Base-by-base conservation (phyloP, 2,888 invertebrate species). In the Sminthurinus aureus region DNA sequence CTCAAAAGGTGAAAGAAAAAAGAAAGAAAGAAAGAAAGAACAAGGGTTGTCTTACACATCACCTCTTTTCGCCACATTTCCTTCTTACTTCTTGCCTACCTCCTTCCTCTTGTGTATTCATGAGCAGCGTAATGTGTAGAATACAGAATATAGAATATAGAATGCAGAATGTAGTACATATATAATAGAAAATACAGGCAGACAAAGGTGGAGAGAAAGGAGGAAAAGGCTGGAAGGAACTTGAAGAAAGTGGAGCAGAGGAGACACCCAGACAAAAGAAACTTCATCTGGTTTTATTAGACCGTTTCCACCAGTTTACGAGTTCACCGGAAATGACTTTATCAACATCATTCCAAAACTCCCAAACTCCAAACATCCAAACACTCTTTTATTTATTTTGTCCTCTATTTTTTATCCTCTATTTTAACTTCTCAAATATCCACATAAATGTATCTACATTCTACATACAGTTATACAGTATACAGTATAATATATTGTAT, bases 201-300 rank as follows among this genome's bases (percentile, higher is more conserved):
- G 38, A 38, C 38, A 38, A 71, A 71, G n/a, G 20, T 13, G 2
- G 6, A 50, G 38, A 79, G 38, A 26, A 50, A 15, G 73, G 58
- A 80, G 73, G 51, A 20, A 38, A n/a, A n/a, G 69, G 69, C 67
- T 69, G 71, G 50, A 26, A 38, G n/a, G 18, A 51, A 79, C 20
- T 11, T 22, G 24, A 71, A 38, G 22, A 80, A 73, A 77, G 38
- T 38, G 38, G 38, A 38, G 38, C 38, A 77, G 64, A 24, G 22
- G 67, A 66, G 66, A 73, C 18, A 74, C 13, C 0, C 8, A 69
- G 75, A 79, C 20, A 75, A 38, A 26, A 26, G 64, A 81, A 75
- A 81, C 74, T 81, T 81, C 74, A 81, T 81, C 52, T 81, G 50
- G 22, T 81, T 81, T 74, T 81, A 81, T 81, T 74, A 81, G 74